Evolutionary conservation across 2,797 vertebrate genomes (phyloP).

Genomic region (Heteromormyrus szaboi): DNA sequence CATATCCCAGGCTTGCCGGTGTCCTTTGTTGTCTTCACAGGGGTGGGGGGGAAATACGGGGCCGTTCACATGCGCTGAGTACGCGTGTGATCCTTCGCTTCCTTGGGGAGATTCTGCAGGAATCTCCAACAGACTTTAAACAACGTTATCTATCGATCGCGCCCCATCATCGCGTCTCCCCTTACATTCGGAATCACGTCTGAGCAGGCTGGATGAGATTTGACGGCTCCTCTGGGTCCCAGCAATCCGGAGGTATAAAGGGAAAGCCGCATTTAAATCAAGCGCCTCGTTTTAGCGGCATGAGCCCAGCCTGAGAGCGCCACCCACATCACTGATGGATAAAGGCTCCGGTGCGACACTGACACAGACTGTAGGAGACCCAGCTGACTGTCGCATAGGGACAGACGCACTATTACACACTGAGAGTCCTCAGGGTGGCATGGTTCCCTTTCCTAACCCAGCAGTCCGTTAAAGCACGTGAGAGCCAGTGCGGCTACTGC

Average conservation of each 20-base stretch:
- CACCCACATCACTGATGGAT: neutral
- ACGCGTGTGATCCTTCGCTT: neutral
- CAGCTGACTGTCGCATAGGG: neutral
- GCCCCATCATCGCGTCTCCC: neutral
- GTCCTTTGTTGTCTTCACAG: neutral
- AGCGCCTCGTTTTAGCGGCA: neutral
- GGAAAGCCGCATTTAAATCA: neutral
- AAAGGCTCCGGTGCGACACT: neutral
- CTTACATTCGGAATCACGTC: neutral
- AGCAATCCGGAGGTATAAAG: neutral
- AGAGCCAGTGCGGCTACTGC: neutral
- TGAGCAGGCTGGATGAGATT: neutral
- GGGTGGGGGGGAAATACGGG: neutral
- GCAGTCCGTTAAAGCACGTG: neutral
- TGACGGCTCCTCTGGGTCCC: neutral
- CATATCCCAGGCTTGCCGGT: neutral
- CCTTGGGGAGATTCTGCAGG: neutral
- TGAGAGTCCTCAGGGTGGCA: neutral
- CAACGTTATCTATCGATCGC: neutral
- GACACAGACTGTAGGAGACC: neutral
- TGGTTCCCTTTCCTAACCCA: neutral
- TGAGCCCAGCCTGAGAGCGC: neutral
- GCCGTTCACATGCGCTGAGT: neutral
- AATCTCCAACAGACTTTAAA: neutral
- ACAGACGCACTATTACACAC: neutral